These are phyloP conservation scores for Heliothis virescens DNA, from an alignment of 1,140 invertebrate species.

Conservation along the genomic window DNA sequence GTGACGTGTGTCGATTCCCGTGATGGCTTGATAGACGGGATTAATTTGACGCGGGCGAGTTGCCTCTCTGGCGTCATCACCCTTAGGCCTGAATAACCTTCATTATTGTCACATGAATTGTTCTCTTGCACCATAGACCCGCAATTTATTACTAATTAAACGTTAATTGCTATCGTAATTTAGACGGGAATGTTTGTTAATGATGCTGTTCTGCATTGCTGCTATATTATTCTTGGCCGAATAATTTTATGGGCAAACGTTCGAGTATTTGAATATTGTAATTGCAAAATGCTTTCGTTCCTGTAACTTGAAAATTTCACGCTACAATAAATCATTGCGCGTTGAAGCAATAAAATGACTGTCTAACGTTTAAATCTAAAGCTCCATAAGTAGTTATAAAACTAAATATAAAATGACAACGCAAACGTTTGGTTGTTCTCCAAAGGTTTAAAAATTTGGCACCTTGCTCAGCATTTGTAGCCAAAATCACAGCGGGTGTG, in stretches of 20 bases:
- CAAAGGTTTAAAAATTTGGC: conserved; percentile 63
- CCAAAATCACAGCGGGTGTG: conserved; percentile 57
- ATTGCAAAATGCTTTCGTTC: not conserved
- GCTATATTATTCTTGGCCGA: conserved; percentile 24
- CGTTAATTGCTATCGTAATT: conserved; percentile 34
- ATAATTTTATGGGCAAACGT: conserved; percentile 20
- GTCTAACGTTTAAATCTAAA: not conserved
- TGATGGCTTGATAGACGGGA: conserved; percentile 26
- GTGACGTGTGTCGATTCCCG: conserved; percentile 21
- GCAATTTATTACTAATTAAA: conserved; percentile 37
- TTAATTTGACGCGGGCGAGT: conserved; percentile 41
- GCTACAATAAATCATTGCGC: not conserved
- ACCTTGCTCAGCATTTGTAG: conserved; percentile 55
- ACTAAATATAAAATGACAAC: conserved; percentile 9
- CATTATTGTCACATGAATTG: conserved; percentile 44
- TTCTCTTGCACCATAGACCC: conserved; percentile 1
- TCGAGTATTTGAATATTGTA: conserved; percentile 22
- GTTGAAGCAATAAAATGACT: conserved; percentile 12
- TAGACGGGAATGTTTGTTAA: conserved; percentile 25
- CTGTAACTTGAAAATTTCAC: not conserved
- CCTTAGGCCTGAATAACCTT: conserved; percentile 13
- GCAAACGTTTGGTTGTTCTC: conserved; percentile 54
- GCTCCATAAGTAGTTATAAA: conserved; percentile 9
- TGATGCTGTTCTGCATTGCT: conserved; percentile 17
- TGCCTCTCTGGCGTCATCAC: not conserved